Evolutionary conservation across 2,113 vertebrate species (phyloP).

Genomic region (Heterotis niloticus): DNA sequence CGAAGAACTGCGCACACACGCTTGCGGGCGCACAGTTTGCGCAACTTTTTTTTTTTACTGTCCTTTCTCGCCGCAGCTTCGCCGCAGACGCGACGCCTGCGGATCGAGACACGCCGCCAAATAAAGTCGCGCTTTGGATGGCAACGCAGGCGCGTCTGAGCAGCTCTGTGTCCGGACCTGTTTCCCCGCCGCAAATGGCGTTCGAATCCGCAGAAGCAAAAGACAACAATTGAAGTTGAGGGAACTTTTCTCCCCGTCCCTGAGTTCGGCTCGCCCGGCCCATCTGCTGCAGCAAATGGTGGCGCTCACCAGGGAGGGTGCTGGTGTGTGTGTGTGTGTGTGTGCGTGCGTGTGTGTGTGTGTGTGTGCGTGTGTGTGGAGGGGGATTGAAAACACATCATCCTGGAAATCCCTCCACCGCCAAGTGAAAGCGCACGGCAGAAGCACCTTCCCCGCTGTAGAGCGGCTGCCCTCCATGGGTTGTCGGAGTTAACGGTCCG

Average conservation of each 20-base stretch:
- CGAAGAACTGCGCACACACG: too few relatives aligned
- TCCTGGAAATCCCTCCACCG: conserved; percentile 58
- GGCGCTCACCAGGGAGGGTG: conserved; percentile 53
- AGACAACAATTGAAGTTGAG: conserved; percentile 53
- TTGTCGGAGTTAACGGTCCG: conserved; percentile 52
- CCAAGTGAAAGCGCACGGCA: conserved; percentile 36
- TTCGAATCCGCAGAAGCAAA: conserved; percentile 35
- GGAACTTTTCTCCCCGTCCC: conserved; percentile 41
- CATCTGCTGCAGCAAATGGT: conserved; percentile 67
- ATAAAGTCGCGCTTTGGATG: too few relatives aligned
- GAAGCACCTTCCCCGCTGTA: conserved; percentile 35
- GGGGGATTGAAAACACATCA: conserved; percentile 66
- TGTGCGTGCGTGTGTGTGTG: conserved; percentile 37
- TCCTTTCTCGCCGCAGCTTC: too few relatives aligned
- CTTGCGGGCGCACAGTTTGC: too few relatives aligned
- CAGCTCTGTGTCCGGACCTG: too few relatives aligned
- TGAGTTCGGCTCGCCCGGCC: conserved; percentile 59
- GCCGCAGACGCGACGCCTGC: too few relatives aligned
- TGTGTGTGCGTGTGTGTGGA: conserved; percentile 38
- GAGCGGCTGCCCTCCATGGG: conserved; percentile 52
- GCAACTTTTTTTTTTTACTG: too few relatives aligned
- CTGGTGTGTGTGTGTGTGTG: conserved; percentile 40
- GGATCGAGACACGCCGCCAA: too few relatives aligned
- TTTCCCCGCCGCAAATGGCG: neutral
- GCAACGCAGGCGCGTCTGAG: too few relatives aligned